Conservation (phyloP, 1,140 invertebrate species). For the Lerema accius region DNA sequence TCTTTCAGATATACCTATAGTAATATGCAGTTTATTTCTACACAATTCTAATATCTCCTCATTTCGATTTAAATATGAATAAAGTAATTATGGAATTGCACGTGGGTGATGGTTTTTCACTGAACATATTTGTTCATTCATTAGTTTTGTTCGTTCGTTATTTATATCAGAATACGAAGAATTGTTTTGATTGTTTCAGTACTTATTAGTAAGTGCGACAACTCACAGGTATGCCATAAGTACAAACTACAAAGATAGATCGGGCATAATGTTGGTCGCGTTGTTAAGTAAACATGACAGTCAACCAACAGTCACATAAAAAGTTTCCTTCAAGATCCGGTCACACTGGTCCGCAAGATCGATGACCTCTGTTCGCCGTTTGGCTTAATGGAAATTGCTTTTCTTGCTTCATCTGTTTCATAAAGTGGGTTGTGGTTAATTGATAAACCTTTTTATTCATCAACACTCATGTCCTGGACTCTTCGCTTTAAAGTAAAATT, state of each 20-base stretch:
- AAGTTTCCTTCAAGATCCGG: slow-evolving; percentile 75
- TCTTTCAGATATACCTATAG: too few relatives aligned
- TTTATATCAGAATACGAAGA: too few relatives aligned
- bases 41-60: too few relatives aligned
- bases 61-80: too few relatives aligned
- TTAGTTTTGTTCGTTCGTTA: too few relatives aligned
- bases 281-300: slow-evolving; percentile 74
- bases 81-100: too few relatives aligned
- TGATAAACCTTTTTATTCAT: slow-evolving; percentile 47
- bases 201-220: not conserved
- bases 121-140: too few relatives aligned
- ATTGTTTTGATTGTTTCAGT: too few relatives aligned
- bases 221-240: slow-evolving; percentile 1
- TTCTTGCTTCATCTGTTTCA: slow-evolving; percentile 60
- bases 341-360: slow-evolving; percentile 73
- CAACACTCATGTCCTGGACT: too few relatives aligned
- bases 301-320: slow-evolving; percentile 69
- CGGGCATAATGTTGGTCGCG: slow-evolving; percentile 45
- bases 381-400: slow-evolving; percentile 78
- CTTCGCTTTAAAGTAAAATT: too few relatives aligned
- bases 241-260: slow-evolving; percentile 39
- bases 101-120: too few relatives aligned
- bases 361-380: slow-evolving; percentile 72
- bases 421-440: slow-evolving; percentile 45
- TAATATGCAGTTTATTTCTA: too few relatives aligned